phyloP scores from a whole-genome alignment of 2,113 vertebrate genomes.

The Ptilorrhoa leucosticta region DNA sequence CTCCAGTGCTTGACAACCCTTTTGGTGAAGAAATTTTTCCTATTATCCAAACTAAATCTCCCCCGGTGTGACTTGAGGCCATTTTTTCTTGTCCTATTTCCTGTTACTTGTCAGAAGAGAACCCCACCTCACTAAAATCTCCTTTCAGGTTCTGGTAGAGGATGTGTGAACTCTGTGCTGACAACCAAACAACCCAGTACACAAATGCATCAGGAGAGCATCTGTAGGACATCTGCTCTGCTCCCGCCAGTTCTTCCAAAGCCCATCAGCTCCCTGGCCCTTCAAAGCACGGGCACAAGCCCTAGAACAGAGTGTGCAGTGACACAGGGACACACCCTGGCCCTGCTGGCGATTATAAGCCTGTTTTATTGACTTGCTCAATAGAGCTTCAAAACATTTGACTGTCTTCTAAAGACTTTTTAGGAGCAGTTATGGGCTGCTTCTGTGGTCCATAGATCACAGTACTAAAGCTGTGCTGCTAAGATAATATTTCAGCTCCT shows the following conservation, averaged over 20 bases:
- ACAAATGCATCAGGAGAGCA: neutral
- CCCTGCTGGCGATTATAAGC: fast-evolving
- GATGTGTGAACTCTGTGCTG: neutral
- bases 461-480: neutral
- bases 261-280: neutral
- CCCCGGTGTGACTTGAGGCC: neutral
- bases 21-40: neutral
- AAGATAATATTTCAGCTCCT: neutral
- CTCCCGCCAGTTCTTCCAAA: neutral
- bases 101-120: neutral
- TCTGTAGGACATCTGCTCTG: neutral
- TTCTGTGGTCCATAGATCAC: fast-evolving
- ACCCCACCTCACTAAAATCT: too few species aligned
- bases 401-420: neutral
- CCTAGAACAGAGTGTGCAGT: neutral
- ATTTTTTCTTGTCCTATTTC: neutral
- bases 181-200: neutral
- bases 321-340: neutral
- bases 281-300: neutral
- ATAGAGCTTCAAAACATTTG: neutral
- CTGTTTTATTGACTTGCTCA: neutral
- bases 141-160: neutral
- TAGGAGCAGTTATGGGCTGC: neutral
- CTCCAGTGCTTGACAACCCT: neutral
- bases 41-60: neutral